Conservation (phyloP, 2,888 invertebrate species). For the Vannuccia rotundouncinata region DNA sequence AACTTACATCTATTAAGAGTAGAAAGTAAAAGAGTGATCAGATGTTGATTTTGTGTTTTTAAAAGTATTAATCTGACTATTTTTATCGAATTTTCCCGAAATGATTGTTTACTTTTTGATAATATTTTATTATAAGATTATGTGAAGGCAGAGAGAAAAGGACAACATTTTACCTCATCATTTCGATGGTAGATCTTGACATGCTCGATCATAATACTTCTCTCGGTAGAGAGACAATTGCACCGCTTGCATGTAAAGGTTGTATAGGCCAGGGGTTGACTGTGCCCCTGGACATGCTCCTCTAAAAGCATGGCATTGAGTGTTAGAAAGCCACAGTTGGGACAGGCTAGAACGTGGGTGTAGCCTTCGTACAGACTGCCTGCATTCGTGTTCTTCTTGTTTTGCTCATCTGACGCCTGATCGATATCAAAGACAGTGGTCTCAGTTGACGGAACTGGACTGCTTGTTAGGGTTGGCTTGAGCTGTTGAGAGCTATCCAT, state of each 20-base stretch:
- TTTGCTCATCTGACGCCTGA: no score
- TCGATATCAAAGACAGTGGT: no score
- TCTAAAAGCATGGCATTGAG: no score
- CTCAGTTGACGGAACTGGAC: background rate
- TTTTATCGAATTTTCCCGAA: no score
- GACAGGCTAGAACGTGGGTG: constrained; percentile 31
- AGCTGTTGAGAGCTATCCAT: background rate
- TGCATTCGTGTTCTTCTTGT: no score
- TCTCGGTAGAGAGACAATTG: constrained; percentile 32
- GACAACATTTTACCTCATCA: constrained; percentile 9
- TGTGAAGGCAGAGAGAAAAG: background rate
- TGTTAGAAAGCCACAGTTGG: constrained; percentile 27
- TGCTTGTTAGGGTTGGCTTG: background rate
- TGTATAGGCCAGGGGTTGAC: background rate
- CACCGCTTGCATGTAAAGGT: constrained; percentile 34
- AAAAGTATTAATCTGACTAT: no score
- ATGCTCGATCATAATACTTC: constrained; percentile 34
- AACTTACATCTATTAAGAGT: no score
- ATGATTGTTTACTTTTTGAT: no score
- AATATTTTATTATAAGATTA: no score
- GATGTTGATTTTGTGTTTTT: no score
- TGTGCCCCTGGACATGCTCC: constrained; percentile 17
- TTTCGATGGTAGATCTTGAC: constrained; percentile 35
- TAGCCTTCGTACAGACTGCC: background rate
- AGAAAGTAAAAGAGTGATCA: no score